Conservation (phyloP, 1,140 invertebrate genomes). For the Trypoxylus dichotomus region DNA sequence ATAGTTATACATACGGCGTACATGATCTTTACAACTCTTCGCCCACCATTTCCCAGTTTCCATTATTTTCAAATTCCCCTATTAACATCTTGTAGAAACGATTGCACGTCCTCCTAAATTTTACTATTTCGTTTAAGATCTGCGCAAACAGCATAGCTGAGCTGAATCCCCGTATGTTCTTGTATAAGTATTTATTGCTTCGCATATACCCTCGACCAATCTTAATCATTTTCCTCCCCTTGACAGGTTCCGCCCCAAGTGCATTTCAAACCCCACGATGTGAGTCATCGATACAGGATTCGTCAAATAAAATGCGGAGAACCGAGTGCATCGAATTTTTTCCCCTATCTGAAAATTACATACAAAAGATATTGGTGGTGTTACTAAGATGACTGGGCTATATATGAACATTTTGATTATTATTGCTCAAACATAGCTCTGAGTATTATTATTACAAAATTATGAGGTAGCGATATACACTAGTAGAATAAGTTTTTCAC, state of each 20-base stretch:
- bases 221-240: constrained; percentile 21
- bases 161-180: background rate
- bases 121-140: background rate
- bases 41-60: too few relatives aligned
- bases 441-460: too few relatives aligned
- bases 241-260: background rate
- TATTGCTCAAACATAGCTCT: too few relatives aligned
- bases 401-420: background rate
- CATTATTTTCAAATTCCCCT: background rate
- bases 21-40: background rate
- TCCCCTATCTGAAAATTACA: background rate
- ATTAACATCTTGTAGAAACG: background rate
- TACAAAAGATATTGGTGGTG: background rate
- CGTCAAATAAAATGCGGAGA: constrained; percentile 10
- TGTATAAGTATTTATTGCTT: constrained; percentile 2
- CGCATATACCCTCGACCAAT: background rate
- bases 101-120: background rate
- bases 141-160: background rate
- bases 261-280: background rate
- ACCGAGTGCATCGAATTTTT: constrained; percentile 8
- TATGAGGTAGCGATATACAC: too few relatives aligned
- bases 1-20: background rate
- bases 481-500: too few relatives aligned
- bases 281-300: constrained; percentile 17
- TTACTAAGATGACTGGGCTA: background rate